Evolutionary conservation across 2,888 invertebrate genomes (phyloP).

Genomic region (Xestoiulus laeticollis): DNA sequence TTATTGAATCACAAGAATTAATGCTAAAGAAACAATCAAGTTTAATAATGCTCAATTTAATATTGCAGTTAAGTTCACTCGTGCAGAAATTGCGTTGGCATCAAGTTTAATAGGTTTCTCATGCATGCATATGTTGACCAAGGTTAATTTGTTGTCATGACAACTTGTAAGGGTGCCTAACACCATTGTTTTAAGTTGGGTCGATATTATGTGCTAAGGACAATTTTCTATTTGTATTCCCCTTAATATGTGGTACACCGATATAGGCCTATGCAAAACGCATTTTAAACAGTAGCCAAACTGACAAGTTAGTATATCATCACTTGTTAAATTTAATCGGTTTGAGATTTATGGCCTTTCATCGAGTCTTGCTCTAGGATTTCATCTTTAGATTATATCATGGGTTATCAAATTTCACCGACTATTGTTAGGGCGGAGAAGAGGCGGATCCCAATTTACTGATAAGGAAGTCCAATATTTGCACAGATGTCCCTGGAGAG

Average conservation of each 20-base stretch:
- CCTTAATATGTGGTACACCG: not conserved
- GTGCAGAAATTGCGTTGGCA: not conserved
- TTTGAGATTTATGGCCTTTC: too few relatives aligned
- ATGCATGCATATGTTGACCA: not conserved
- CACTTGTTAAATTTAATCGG: too few relatives aligned
- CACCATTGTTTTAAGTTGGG: not conserved
- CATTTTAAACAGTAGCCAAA: too few relatives aligned
- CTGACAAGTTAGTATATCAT: too few relatives aligned
- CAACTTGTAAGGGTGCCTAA: not conserved
- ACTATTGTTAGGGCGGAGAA: too few relatives aligned
- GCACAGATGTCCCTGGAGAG: too few relatives aligned
- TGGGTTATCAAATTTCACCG: too few relatives aligned
- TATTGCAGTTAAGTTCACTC: not conserved
- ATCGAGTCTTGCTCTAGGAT: too few relatives aligned
- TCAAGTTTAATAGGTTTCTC: not conserved
- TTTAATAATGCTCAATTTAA: not conserved
- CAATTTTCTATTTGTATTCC: not conserved
- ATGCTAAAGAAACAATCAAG: not conserved
- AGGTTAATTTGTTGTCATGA: not conserved
- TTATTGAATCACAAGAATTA: not conserved
- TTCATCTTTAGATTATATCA: too few relatives aligned
- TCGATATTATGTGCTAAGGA: not conserved
- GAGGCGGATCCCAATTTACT: too few relatives aligned
- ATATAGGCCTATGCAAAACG: too few relatives aligned
- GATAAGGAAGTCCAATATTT: too few relatives aligned